These are phyloP conservation scores for Zophobas atratus DNA, from an alignment of 1,140 invertebrate genomes.

Conservation along the genomic window DNA sequence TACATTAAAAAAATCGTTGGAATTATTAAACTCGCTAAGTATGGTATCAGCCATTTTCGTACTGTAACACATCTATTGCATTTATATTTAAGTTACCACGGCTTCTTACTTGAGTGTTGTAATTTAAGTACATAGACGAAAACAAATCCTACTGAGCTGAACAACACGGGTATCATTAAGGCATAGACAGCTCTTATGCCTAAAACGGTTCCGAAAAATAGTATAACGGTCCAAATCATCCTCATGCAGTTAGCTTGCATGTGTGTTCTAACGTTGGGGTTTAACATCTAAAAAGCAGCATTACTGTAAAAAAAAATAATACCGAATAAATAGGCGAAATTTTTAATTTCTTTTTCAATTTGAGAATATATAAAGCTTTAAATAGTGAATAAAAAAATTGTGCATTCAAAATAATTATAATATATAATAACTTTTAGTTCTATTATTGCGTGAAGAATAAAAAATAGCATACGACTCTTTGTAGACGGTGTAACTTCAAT, in stretches of 20 bases:
- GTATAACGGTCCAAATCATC: slow-evolving; percentile 69
- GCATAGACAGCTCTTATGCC: slow-evolving; percentile 69
- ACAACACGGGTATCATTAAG: slow-evolving; percentile 69
- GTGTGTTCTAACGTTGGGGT: slow-evolving; percentile 57
- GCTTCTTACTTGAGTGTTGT: slow-evolving; percentile 63
- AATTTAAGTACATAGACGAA: slow-evolving; percentile 60
- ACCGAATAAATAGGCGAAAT: too few relatives aligned
- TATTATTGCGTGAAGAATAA: too few relatives aligned
- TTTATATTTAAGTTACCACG: slow-evolving; percentile 38
- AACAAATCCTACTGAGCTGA: slow-evolving; percentile 65
- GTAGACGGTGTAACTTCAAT: too few relatives aligned
- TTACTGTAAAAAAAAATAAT: neutral
- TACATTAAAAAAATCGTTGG: slow-evolving; percentile 66
- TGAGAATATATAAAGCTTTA: too few relatives aligned
- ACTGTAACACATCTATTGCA: slow-evolving; percentile 61
- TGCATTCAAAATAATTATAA: too few relatives aligned
- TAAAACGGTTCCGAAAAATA: slow-evolving; percentile 67
- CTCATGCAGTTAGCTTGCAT: slow-evolving; percentile 64
- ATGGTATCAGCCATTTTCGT: slow-evolving; percentile 65
- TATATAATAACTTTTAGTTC: too few relatives aligned
- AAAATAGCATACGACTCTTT: too few relatives aligned
- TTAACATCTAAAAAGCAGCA: slow-evolving; percentile 53
- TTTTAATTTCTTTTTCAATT: too few relatives aligned
- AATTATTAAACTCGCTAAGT: slow-evolving; percentile 64
- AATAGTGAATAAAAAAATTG: too few relatives aligned